phyloP scores from a whole-genome alignment of 2,888 invertebrate genomes.

The Hedychridium roseum region DNA sequence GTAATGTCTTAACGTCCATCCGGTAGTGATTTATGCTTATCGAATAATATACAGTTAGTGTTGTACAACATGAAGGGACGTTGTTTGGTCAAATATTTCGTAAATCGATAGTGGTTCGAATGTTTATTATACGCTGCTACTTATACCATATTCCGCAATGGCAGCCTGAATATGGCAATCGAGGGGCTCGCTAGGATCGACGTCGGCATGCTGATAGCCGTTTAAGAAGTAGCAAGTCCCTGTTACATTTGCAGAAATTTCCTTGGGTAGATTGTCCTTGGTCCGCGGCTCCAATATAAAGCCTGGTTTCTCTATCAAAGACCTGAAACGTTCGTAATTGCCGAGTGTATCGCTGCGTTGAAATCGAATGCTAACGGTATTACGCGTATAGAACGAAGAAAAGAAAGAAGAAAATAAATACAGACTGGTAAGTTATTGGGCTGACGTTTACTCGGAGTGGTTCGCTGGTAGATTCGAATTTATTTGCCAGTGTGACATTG shows the following conservation, averaged over 20 bases:
- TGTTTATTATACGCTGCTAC: conserved; percentile 57
- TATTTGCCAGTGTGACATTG: conserved; percentile 94
- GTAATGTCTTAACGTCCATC: too few relatives aligned
- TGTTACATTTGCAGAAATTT: conserved; percentile 79
- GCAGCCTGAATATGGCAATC: conserved; percentile 76
- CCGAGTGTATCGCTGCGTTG: too few relatives aligned
- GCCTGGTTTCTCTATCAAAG: conserved; percentile 78
- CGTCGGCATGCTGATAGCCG: conserved; percentile 77
- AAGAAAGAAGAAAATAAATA: conserved; percentile 44
- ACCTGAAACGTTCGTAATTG: conserved; percentile 41
- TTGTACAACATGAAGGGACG: too few relatives aligned
- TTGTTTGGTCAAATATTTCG: not conserved
- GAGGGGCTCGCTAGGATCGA: conserved; percentile 70
- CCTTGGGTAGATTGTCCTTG: conserved; percentile 81
- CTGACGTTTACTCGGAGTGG: conserved; percentile 91
- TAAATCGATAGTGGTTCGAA: not conserved
- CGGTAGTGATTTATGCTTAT: not conserved
- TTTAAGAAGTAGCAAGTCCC: conserved; percentile 89
- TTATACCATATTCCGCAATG: conserved; percentile 70
- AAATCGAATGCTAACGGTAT: too few relatives aligned
- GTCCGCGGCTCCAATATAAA: conserved; percentile 81
- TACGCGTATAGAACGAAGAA: too few relatives aligned
- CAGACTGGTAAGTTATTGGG: conserved; percentile 91
- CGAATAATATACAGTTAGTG: too few relatives aligned
- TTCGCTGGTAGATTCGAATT: conserved; percentile 94